Evolutionary conservation across 2,797 vertebrate species (phyloP), one percentile per base, ranked within the genome.

Genomic region (Diplodus puntazzo): DNA sequence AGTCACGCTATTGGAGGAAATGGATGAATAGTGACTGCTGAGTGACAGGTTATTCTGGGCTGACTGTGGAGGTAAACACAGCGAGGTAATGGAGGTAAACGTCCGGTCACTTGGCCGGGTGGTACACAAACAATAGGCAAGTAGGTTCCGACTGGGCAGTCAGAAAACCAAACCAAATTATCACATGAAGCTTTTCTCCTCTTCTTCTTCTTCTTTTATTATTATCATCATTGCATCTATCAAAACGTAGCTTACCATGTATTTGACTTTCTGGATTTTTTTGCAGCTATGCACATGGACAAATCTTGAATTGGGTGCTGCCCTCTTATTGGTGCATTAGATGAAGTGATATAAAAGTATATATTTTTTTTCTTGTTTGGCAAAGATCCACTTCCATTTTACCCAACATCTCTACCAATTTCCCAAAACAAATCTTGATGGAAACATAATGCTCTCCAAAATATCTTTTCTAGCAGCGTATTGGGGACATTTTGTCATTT

Each of bases 1-100:
- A 92, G 89, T 94, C 93, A 94, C 92, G 93, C 93, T 81, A 94
- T 93, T 94, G 92, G 91, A 93, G 93, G 93, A 94, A 94, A 82
- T 72, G 87, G 79, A 72, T 71, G 89, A 93, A 94, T 85, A 76
- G 91, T 69, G 78, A 77, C 73, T 82, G 91, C 77, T 92, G 92
- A 94, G 88, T 93, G 93, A 94, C 90, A 88, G 91, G 90, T 91
- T 94, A 94, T 94, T 94, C 90, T 94, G 87, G 90, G 87, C 77
- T 0, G 1, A 71, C 18, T 42, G 63, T 64, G 78, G 87, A 87
- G 91, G 87, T 92, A 93, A 94, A 94, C 92, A 94, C 21, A 7
- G 60, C 61, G 86, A 87, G 80, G 91, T 91, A 94, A 93, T 93
- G 92, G 92, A 92, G 88, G 87, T 92, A 87, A 88, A 89, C 57